Conservation (phyloP, 2,888 invertebrate genomes). For the Augiades crinisus region DNA sequence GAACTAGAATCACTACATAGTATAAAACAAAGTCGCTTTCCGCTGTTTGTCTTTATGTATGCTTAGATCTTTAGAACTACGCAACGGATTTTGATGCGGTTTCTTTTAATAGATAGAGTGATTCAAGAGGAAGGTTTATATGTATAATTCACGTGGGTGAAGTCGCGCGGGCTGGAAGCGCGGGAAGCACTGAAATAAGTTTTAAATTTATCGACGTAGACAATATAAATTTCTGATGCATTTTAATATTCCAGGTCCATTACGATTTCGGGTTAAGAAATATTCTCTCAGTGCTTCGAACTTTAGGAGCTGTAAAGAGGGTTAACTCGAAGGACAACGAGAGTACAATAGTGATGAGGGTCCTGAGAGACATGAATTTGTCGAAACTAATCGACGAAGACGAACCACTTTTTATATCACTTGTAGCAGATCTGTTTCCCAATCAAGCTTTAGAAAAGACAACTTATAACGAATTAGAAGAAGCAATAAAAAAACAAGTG, state of each 20-base stretch:
- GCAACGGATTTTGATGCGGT: too few relatives aligned
- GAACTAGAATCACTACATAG: too few relatives aligned
- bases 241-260: constrained; percentile 85
- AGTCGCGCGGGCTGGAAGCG: too few relatives aligned
- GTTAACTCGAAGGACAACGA: constrained; percentile 96
- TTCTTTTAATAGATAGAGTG: too few relatives aligned
- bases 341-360: constrained; percentile 98
- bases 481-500: constrained; percentile 92
- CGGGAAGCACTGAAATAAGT: too few relatives aligned
- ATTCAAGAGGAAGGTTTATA: too few relatives aligned
- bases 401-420: constrained; percentile 97
- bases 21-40: too few relatives aligned
- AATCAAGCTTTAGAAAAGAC: constrained; percentile 97
- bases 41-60: too few relatives aligned
- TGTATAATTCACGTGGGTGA: too few relatives aligned
- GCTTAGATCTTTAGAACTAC: too few relatives aligned
- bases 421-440: constrained; percentile 97
- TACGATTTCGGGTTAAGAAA: constrained; percentile 98
- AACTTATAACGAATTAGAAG: constrained; percentile 91
- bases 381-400: constrained; percentile 98
- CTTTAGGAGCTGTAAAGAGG: constrained; percentile 95
- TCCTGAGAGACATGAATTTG: constrained; percentile 98
- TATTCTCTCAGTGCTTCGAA: constrained; percentile 95
- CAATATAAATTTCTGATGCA: too few relatives aligned
- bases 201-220: too few relatives aligned